These are phyloP conservation scores for Mystacides longicornis DNA, from an alignment of 2,888 invertebrate genomes.

Conservation along the genomic window DNA sequence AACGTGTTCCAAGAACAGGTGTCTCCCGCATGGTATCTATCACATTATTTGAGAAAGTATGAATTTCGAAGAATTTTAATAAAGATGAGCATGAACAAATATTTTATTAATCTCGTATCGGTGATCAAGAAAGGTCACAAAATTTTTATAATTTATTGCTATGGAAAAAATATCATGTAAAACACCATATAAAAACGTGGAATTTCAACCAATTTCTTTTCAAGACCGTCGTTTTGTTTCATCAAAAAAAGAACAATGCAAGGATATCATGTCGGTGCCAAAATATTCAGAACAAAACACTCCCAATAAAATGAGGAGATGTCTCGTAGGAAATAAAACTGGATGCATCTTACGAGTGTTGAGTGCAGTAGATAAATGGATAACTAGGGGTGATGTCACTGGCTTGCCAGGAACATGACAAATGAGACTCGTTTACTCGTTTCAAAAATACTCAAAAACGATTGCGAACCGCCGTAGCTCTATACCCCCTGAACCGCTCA, in stretches of 20 bases:
- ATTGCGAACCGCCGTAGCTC: neutral
- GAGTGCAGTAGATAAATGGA: slow-evolving; percentile 18
- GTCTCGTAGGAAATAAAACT: slow-evolving; percentile 21
- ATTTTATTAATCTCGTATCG: too few relatives aligned
- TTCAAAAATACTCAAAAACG: slow-evolving; percentile 14
- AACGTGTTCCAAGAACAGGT: too few relatives aligned
- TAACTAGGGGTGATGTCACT: slow-evolving; percentile 23
- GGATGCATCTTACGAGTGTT: slow-evolving; percentile 10
- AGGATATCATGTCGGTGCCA: slow-evolving; percentile 12
- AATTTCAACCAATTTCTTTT: neutral
- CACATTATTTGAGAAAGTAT: too few relatives aligned
- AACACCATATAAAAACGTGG: too few relatives aligned
- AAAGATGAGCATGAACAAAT: too few relatives aligned
- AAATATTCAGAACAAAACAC: slow-evolving; percentile 12
- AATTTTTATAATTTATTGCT: too few relatives aligned
- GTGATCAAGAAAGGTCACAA: too few relatives aligned
- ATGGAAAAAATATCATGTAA: too few relatives aligned
- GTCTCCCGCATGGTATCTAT: too few relatives aligned
- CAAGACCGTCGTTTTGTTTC: neutral
- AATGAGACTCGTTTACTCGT: slow-evolving; percentile 23
- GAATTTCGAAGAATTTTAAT: too few relatives aligned
- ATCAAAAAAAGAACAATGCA: neutral
- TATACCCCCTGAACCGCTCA: neutral
- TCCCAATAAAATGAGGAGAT: slow-evolving; percentile 15
- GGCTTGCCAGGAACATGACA: slow-evolving; percentile 25